A percentile compares a stretch with the other conserved stretches of the same genome.
phyloP scores from a whole-genome alignment of 2,888 invertebrate species.

The Stomorhina lunata region DNA sequence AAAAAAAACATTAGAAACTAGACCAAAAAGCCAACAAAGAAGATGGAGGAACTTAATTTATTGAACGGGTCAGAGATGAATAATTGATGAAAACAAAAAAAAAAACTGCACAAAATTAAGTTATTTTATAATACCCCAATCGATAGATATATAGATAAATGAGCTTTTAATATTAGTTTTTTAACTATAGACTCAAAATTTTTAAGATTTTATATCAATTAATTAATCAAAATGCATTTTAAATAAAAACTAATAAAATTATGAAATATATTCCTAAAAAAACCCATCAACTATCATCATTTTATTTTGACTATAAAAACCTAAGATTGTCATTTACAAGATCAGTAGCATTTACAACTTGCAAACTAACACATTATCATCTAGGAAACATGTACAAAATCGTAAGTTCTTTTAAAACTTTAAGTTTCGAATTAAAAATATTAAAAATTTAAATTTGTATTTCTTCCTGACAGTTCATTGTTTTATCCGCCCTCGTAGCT shows the following conservation, averaged over 20 bases:
- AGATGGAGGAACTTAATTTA: slow-evolving; percentile 13
- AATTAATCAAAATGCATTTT: no score
- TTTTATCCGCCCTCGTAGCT: slow-evolving; percentile 16
- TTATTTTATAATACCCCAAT: no score
- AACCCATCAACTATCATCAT: background rate
- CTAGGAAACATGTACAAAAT: slow-evolving; percentile 69
- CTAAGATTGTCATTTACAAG: slow-evolving; percentile 10
- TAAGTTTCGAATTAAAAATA: background rate
- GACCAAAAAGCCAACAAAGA: no score
- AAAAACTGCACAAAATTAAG: slow-evolving; percentile 2
- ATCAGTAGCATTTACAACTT: slow-evolving; percentile 34
- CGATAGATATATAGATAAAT: no score
- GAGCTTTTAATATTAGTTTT: no score
- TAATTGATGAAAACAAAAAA: no score
- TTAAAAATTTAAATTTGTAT: background rate
- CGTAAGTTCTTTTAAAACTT: slow-evolving; percentile 67
- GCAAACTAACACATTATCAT: slow-evolving; percentile 28
- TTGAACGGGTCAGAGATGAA: slow-evolving; percentile 23
- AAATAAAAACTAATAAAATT: background rate
- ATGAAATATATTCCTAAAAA: background rate
- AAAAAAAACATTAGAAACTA: no score
- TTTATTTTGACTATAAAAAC: slow-evolving; percentile 46
- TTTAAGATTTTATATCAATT: no score
- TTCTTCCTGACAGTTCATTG: slow-evolving; percentile 8
- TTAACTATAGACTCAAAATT: no score